phyloP scores from a whole-genome alignment of 2,797 vertebrate genomes.

The Menidia menidia region DNA sequence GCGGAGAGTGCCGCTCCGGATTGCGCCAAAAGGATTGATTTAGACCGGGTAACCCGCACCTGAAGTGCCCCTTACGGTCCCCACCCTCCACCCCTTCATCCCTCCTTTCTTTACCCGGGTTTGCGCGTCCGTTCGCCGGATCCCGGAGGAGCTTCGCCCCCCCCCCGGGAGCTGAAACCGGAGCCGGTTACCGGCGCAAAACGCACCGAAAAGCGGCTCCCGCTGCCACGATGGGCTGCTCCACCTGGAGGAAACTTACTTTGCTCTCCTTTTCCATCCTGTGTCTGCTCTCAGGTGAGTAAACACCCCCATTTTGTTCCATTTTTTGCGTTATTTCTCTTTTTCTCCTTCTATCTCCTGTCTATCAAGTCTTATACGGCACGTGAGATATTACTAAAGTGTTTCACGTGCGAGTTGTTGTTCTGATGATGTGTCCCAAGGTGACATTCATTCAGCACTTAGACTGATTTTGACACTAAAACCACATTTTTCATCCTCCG shows the following conservation, averaged over 20 bases:
- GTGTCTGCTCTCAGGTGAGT: slow-evolving; percentile 78
- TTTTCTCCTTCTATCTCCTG: not conserved
- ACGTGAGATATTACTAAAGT: not conserved
- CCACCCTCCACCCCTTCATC: too few relatives aligned
- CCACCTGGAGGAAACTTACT: slow-evolving; percentile 76
- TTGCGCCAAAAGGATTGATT: too few relatives aligned
- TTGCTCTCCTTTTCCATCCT: slow-evolving; percentile 69
- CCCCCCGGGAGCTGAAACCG: slow-evolving; percentile 25
- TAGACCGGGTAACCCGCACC: too few relatives aligned
- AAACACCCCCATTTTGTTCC: not conserved
- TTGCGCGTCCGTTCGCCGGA: slow-evolving; percentile 1
- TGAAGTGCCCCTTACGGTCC: slow-evolving; percentile 50
- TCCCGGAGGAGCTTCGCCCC: slow-evolving; percentile 26
- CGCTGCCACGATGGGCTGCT: slow-evolving; percentile 71
- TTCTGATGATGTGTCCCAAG: not conserved
- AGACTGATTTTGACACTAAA: slow-evolving; percentile 2
- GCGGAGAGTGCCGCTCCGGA: slow-evolving; percentile 10
- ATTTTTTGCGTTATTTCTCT: not conserved
- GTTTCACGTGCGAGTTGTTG: not conserved
- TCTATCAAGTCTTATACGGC: not conserved
- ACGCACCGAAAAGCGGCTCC: slow-evolving; percentile 17
- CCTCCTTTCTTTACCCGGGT: too few relatives aligned
- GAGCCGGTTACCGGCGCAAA: slow-evolving; percentile 27
- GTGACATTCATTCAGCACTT: slow-evolving; percentile 8
- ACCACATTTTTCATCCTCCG: not conserved